phyloP scores from a whole-genome alignment of 2,113 vertebrate species.

The Rallus limicola region DNA sequence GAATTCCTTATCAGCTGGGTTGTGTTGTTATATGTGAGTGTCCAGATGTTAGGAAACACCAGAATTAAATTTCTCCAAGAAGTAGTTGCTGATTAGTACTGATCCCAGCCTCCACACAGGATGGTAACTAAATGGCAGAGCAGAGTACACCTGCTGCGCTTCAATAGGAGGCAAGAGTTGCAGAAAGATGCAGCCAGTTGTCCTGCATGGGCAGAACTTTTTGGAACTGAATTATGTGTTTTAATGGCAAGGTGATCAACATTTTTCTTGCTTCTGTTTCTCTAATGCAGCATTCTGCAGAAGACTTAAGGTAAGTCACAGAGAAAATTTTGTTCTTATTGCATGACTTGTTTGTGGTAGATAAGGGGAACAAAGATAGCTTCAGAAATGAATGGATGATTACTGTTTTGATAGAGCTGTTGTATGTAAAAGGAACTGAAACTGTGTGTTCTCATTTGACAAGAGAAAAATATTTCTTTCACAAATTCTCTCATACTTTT shows the following conservation, averaged over 20 bases:
- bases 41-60: neutral
- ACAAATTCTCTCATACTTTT: neutral
- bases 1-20: neutral
- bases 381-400: constrained; percentile 4
- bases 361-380: neutral
- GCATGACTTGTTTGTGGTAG: constrained; percentile 29
- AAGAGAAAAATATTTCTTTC: neutral
- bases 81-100: neutral
- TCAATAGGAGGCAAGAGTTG: neutral
- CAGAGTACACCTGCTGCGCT: neutral
- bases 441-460: neutral
- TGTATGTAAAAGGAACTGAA: neutral
- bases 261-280: constrained; percentile 63
- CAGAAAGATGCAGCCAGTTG: neutral
- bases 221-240: neutral
- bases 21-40: neutral
- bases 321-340: constrained; percentile 39
- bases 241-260: constrained; percentile 37
- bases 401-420: constrained; percentile 22
- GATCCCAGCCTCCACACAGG: neutral
- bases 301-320: constrained; percentile 48
- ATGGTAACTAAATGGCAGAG: neutral
- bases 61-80: neutral
- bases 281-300: constrained; percentile 63
- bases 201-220: neutral